Evolutionary conservation across 2,113 vertebrate genomes (phyloP), one percentile per base, ranked within the genome.

Genomic region (Dipodomys ordii): DNA sequence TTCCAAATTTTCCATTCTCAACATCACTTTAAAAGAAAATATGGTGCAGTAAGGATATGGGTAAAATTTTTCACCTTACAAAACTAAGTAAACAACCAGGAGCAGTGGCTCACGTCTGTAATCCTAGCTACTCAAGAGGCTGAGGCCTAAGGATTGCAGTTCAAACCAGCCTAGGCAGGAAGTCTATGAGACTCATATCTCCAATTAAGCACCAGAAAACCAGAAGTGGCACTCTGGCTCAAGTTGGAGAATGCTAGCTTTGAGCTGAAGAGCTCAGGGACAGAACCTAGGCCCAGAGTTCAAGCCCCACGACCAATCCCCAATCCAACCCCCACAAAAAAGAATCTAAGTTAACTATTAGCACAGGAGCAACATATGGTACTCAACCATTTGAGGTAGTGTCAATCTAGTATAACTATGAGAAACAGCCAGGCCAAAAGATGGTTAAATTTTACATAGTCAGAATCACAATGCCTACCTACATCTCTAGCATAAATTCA

Each of bases 1-100:
- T 79, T 91, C 9, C 76, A 79, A 73, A 35, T 84, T 60, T 85
- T 9, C 7, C n/a, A 27, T n/a, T 30, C 28, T 91, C 39, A 39
- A 10, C 11, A 53, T 8, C 60, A 27, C 53, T 60, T 80, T 87
- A 67, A 30, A 76, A 83, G 65, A 93, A 49, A 92, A 94, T 92
- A 18, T 69, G 25, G 6, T 88, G 49, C 4, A 32, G 32, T 27
- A 84, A 20, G 30, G 13, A 71, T 65, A 72, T 60, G 19, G 23
- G 11, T 74, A 67, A 83, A 62, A 39, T 87, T 81, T 92, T 53
- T 71, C 15, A 60, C 87, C 46, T n/a, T 64, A 89, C 22, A 74
- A 85, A 90, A 85, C 22, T 35, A 53, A 87, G 88, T 32, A 60
- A 73, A 64, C 35, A 39, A 39, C 39, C 39, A 39, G 39, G 39